These are phyloP conservation scores for Axea sp. DNA, from an alignment of 2,888 invertebrate genomes.

Conservation along the genomic window DNA sequence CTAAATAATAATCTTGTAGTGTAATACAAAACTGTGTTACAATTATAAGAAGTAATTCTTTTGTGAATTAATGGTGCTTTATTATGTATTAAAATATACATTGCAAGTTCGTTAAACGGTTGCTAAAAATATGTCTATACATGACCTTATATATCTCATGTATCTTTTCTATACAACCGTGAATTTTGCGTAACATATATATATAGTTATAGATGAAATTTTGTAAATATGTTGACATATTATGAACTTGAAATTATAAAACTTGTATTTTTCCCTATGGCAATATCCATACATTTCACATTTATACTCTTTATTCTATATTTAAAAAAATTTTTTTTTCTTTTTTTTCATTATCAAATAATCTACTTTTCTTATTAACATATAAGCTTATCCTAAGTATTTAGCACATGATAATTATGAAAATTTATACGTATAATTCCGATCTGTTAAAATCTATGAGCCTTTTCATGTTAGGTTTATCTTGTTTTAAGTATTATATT, in stretches of 20 bases:
- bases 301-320: constrained; percentile 28
- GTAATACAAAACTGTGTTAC: constrained; percentile 13
- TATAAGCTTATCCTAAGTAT: not conserved
- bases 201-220: constrained; percentile 48
- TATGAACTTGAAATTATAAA: constrained; percentile 33
- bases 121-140: not conserved
- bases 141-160: not conserved
- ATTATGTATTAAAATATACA: constrained; percentile 19
- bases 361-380: constrained; percentile 37
- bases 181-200: constrained; percentile 4
- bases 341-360: constrained; percentile 7
- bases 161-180: constrained; percentile 19
- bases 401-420: constrained; percentile 16
- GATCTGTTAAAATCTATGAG: constrained; percentile 13
- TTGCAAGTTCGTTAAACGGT: constrained; percentile 4
- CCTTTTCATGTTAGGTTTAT: constrained; percentile 21
- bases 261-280: constrained; percentile 33
- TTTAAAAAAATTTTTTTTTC: too few relatives aligned
- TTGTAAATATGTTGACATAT: constrained; percentile 57
- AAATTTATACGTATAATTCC: constrained; percentile 15
- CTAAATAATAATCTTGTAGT: constrained; percentile 34
- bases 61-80: constrained; percentile 45
- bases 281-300: constrained; percentile 31
- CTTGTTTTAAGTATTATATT: constrained; percentile 39
- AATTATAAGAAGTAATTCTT: too few relatives aligned